These are phyloP conservation scores for Onthophagus taurus DNA, from an alignment of 1,140 invertebrate species.

Conservation along the genomic window DNA sequence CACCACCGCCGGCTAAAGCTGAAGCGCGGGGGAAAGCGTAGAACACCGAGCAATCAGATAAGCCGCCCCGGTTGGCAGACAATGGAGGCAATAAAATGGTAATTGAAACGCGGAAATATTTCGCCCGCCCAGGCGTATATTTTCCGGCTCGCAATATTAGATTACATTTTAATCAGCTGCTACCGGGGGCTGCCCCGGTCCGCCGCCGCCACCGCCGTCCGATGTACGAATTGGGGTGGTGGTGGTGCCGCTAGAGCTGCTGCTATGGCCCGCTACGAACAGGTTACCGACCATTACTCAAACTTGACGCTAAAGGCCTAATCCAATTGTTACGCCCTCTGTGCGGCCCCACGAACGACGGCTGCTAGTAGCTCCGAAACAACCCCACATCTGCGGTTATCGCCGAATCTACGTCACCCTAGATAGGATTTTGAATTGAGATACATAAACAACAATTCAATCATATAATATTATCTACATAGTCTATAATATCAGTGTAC, in stretches of 20 bases:
- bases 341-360: too few species aligned
- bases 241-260: conserved; percentile 12
- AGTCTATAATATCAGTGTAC: too few species aligned
- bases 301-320: conserved; percentile 38
- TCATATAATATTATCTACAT: too few species aligned
- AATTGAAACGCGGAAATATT: conserved; percentile 15
- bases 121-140: conserved; percentile 21
- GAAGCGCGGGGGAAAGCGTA: too few species aligned
- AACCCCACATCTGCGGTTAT: too few species aligned
- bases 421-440: too few species aligned
- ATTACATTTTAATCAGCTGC: conserved; percentile 38
- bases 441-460: too few species aligned
- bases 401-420: too few species aligned
- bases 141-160: conserved; percentile 37
- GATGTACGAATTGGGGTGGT: not conserved
- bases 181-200: not conserved
- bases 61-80: conserved; percentile 9
- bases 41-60: conserved; percentile 13
- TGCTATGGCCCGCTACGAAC: conserved; percentile 16
- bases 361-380: too few species aligned
- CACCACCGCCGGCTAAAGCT: too few species aligned
- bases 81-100: conserved; percentile 13
- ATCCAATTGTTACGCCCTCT: conserved; percentile 39
- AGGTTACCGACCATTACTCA: conserved; percentile 39
- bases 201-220: not conserved